Conservation (phyloP, 1,140 invertebrate genomes). For the Oryctes rhinoceros region DNA sequence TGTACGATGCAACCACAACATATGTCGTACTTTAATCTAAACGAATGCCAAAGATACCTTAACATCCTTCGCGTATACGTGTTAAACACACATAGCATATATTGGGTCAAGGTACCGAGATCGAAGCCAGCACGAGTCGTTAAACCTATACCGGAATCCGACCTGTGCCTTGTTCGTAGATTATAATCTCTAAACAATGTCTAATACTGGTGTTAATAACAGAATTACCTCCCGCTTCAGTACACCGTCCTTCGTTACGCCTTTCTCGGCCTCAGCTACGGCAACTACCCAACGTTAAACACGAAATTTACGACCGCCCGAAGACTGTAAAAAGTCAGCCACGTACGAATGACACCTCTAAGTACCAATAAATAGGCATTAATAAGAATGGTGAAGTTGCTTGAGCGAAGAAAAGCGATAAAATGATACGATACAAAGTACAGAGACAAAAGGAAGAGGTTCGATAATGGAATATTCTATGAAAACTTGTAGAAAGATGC, state of each 20-base stretch:
- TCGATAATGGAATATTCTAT: background rate
- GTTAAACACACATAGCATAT: background rate
- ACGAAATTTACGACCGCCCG: background rate
- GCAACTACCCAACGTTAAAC: background rate
- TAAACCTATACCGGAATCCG: slow-evolving; percentile 17
- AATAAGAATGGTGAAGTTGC: slow-evolving; percentile 41
- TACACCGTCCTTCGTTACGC: slow-evolving; percentile 2
- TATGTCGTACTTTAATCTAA: too few relatives aligned
- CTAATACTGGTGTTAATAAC: slow-evolving; percentile 22
- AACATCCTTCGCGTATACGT: background rate
- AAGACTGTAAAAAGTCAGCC: slow-evolving; percentile 17
- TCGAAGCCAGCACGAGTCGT: slow-evolving; percentile 4
- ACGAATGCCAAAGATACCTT: background rate
- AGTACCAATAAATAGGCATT: slow-evolving; percentile 46
- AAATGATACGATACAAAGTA: background rate
- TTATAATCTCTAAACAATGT: slow-evolving; percentile 22
- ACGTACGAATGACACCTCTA: slow-evolving; percentile 39
- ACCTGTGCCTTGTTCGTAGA: slow-evolving; percentile 13
- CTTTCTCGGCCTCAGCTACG: slow-evolving; percentile 12
- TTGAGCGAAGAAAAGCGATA: background rate
- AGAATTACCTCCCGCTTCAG: background rate
- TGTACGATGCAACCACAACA: too few relatives aligned
- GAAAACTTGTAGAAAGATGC: background rate
- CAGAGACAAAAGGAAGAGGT: background rate
- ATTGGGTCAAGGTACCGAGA: slow-evolving; percentile 17